phyloP scores from a whole-genome alignment of 2,113 vertebrate genomes.

The Acanthochromis polyacanthus region DNA sequence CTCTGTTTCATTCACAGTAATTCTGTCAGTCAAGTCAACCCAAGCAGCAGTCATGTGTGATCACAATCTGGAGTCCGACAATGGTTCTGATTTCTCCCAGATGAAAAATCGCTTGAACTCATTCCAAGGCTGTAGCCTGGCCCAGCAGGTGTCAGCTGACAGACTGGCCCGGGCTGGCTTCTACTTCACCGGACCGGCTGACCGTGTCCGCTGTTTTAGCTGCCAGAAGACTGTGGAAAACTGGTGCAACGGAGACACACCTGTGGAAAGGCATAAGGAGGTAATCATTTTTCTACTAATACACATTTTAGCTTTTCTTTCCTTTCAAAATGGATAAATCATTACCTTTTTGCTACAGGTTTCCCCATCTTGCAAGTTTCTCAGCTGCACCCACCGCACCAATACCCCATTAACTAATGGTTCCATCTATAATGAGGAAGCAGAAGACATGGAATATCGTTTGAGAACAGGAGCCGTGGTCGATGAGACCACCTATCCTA shows the following conservation, averaged over 20 bases:
- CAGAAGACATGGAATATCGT: conserved; percentile 74
- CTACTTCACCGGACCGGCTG: conserved; percentile 90
- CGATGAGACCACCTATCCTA: conserved; percentile 88
- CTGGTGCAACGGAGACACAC: conserved; percentile 89
- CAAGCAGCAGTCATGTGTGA: conserved; percentile 71
- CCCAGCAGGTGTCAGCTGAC: conserved; percentile 81
- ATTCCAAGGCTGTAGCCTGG: conserved; percentile 85
- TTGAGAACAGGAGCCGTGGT: conserved; percentile 91
- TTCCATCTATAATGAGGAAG: conserved; percentile 69
- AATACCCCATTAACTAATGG: conserved; percentile 26
- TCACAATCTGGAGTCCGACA: conserved; percentile 75
- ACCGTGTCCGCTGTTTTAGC: conserved; percentile 92
- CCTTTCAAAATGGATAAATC: not conserved
- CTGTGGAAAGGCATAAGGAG: conserved; percentile 87
- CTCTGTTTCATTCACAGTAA: conserved; percentile 31
- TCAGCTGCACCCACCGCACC: conserved; percentile 74
- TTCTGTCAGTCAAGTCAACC: conserved; percentile 1
- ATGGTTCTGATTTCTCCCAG: conserved; percentile 71
- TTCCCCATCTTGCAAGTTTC: conserved; percentile 90
- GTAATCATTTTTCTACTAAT: conserved; percentile 35
- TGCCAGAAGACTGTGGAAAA: conserved; percentile 87
- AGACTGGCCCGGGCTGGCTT: conserved; percentile 91
- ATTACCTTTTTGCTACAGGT: conserved; percentile 57
- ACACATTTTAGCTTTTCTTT: not conserved
- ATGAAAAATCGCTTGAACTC: conserved; percentile 85